Base-by-base conservation (phyloP, 1,140 invertebrate genomes). In the Drosophila biarmipes region DNA sequence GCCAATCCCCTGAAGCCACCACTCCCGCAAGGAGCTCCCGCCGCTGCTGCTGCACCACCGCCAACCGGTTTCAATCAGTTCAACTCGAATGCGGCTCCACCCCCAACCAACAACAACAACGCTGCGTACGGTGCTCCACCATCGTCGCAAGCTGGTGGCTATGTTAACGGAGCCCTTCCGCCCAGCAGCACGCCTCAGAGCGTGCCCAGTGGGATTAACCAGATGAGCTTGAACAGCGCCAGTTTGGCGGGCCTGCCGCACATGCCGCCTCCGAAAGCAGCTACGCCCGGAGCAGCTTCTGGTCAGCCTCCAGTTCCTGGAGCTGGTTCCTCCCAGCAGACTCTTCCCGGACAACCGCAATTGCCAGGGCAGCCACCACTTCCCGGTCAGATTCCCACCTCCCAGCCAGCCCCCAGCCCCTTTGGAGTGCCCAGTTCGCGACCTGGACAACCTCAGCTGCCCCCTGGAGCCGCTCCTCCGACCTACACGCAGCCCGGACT, bases 161-260 rank as follows among this genome's bases (percentile, higher is more conserved):
- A 85, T 72, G 52, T 85, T 37, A 91, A 91, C 59, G 89, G 89
- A 35, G 46, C 73, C 37, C 73, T 63, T 19, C 37, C 73, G 24
- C 72, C 35, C 6, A 75, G 57, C 45, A 51, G 45, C 42, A 77
- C 77, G 1, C 73, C 80, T 2, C 90, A 91, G 35, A 78, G 71
- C 35, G 73, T 91, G 21, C 48, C 84, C 15, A 72, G 84, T 38
- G 78, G 87, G 15, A 63, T 75, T 1, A 90, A 86, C 57, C 90
- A 91, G 69, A 91, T 91, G 90, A 90, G 68, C 46, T 46, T 91
- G n/a, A 91, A 91, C 43, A 91, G 86, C 49, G 84, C 80, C 34
- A 85, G 62, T 24, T 54, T 91, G 64, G 68, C 80, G 0, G 90
- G 90, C 6, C 64, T 91, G 66, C 91, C 91, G 11, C 86, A 85